Conservation (phyloP, 2,888 invertebrate species). For the Tenthredo livida region DNA sequence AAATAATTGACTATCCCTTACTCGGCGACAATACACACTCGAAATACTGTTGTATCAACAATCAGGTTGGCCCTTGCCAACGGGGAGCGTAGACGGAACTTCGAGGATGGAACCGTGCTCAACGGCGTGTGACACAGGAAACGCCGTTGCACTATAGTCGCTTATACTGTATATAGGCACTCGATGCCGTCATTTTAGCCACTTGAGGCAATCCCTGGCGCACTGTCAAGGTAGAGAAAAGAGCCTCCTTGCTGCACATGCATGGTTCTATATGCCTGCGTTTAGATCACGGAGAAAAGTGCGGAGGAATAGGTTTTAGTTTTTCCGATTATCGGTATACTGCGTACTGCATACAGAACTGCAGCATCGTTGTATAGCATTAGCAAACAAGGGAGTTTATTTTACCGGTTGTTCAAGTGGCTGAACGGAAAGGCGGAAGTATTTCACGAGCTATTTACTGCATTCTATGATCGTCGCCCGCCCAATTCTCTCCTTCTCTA, state of each 20-base stretch:
- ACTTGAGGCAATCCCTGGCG: constrained; percentile 31
- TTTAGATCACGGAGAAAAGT: not conserved
- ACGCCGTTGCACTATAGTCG: constrained; percentile 61
- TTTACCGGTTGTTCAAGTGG: constrained; percentile 20
- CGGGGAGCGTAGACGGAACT: constrained; percentile 43
- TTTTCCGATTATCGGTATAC: not conserved
- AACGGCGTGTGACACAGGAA: constrained; percentile 78
- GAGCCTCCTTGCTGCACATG: not conserved
- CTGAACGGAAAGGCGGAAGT: constrained; percentile 30
- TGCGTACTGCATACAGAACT: not conserved
- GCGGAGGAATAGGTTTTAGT: not conserved
- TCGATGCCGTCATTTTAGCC: constrained; percentile 19
- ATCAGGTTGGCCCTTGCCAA: constrained; percentile 65
- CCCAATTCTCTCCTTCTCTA: not conserved
- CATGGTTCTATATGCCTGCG: not conserved
- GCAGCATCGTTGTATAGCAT: not conserved
- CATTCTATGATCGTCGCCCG: constrained; percentile 14
- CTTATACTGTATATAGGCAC: not conserved
- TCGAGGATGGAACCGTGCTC: constrained; percentile 73
- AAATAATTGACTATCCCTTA: constrained; percentile 45
- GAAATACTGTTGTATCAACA: constrained; percentile 69
- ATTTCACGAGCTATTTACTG: constrained; percentile 45
- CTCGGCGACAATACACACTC: constrained; percentile 52
- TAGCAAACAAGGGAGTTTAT: constrained; percentile 34
- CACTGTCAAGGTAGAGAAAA: not conserved